These are phyloP conservation scores for Sycophila sp. DNA, from an alignment of 1,140 invertebrate genomes.

Conservation along the genomic window DNA sequence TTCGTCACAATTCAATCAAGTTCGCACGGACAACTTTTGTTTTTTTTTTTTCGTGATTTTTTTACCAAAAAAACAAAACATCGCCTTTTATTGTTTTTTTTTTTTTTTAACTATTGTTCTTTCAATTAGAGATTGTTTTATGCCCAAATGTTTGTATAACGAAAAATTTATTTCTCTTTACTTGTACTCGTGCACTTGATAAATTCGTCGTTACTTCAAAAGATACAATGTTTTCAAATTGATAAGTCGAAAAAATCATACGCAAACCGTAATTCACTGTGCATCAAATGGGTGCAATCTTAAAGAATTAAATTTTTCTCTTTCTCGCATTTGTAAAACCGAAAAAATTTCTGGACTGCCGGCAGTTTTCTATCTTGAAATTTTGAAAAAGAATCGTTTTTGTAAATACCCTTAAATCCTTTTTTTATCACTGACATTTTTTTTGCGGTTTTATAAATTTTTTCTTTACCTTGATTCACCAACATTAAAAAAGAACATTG, in stretches of 20 bases:
- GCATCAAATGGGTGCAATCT: conserved; percentile 13
- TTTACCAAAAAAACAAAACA: no score
- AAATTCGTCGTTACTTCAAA: conserved; percentile 33
- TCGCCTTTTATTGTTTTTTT: conserved; percentile 19
- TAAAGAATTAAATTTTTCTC: conserved; percentile 24
- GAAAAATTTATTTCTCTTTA: conserved; percentile 14
- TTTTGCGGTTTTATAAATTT: conserved; percentile 17
- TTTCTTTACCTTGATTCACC: conserved; percentile 11
- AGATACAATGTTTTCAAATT: conserved; percentile 31
- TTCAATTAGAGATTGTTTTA: conserved; percentile 27
- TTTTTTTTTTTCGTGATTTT: conserved; percentile 13
- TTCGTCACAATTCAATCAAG: conserved; percentile 29
- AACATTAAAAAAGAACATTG: not conserved
- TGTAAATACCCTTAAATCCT: conserved; percentile 3
- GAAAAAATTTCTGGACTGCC: conserved; percentile 15
- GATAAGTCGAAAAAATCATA: conserved; percentile 27
- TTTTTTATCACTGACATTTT: conserved; percentile 16
- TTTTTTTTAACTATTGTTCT: conserved; percentile 15
- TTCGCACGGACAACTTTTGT: conserved; percentile 14
- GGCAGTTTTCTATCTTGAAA: conserved; percentile 27
- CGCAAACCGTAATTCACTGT: conserved; percentile 14
- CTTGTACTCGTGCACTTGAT: not conserved
- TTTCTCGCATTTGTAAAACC: conserved; percentile 25
- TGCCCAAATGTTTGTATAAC: conserved; percentile 12
- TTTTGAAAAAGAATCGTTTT: conserved; percentile 17